Percentiles rank a stretch among this genome's conserved stretches.
These are phyloP conservation scores for Acanthurus leucopareius DNA, from an alignment of 2,797 vertebrate species.

Conservation along the genomic window DNA sequence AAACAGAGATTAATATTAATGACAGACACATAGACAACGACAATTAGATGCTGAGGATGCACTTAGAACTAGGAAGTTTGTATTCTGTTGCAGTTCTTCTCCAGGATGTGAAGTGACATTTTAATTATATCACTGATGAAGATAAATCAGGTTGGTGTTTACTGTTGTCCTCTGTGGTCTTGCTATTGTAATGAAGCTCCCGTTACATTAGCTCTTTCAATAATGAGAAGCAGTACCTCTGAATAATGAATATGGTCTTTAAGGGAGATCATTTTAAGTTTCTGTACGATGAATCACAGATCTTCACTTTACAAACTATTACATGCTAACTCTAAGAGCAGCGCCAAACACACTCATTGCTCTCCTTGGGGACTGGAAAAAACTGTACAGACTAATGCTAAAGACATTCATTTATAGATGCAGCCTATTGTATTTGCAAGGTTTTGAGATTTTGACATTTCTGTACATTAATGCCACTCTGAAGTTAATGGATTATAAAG, in stretches of 20 bases:
- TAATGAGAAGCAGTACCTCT: slow-evolving; percentile 47
- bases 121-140: slow-evolving; percentile 70
- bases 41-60: slow-evolving; percentile 53
- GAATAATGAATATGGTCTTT: slow-evolving; percentile 42
- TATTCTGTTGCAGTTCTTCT: slow-evolving; percentile 46
- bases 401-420: slow-evolving; percentile 44
- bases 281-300: slow-evolving; percentile 48
- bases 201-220: slow-evolving; percentile 49
- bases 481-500: slow-evolving; percentile 46
- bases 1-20: slow-evolving; percentile 60
- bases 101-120: slow-evolving; percentile 67
- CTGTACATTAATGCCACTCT: slow-evolving; percentile 29
- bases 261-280: slow-evolving; percentile 26
- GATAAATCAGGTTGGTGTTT: slow-evolving; percentile 70
- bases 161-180: slow-evolving; percentile 60
- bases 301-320: slow-evolving; percentile 39
- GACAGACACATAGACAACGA: slow-evolving; percentile 34
- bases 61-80: slow-evolving; percentile 50
- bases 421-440: neutral
- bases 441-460: slow-evolving; percentile 12
- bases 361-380: slow-evolving; percentile 37
- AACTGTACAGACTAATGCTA: slow-evolving; percentile 47
- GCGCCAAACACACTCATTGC: slow-evolving; percentile 28
- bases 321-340: slow-evolving; percentile 48
- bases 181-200: slow-evolving; percentile 63